Evolutionary conservation across 2,113 vertebrate genomes (phyloP), one percentile per base, ranked within the genome.

Genomic region (Lutjanus erythropterus): DNA sequence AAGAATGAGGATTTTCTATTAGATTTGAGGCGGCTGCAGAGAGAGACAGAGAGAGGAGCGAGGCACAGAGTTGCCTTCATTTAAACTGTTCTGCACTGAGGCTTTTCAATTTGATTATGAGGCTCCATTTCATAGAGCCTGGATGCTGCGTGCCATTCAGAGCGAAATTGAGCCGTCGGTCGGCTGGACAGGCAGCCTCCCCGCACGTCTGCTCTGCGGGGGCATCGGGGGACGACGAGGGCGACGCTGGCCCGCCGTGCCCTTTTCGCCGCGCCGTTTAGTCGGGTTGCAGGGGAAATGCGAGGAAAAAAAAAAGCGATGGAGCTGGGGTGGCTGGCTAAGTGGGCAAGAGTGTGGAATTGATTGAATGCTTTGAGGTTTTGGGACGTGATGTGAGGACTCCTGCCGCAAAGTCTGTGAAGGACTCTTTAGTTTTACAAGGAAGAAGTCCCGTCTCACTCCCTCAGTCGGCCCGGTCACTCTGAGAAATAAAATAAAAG

Each of bases 51-150:
- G 25, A 66, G 44, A 56, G 41, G 74, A 82, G 67, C 19, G 25
- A 80, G 82, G 60, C 37, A 41, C 49, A 85, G 70, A 85, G 84
- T 84, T 92, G 69, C 88, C 83, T 89, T 92, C 87, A 86, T 93
- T 89, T 90, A 81, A 91, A 90, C 81, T 86, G 90, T 94, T 93
- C 91, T 92, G 92, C 92, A 90, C 91, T 84, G 85, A 88, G 84
- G 91, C 90, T 86, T 93, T 92, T 93, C 90, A 86, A 89, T 93
- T 91, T 92, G 84, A 92, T 93, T 88, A 91, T 84, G 84, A 91
- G 91, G 89, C 89, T 90, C 88, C 86, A 81, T 91, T 91, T 92
- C 88, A 82, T 88, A 90, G 73, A 75, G 85, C 73, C 84, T 67
- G 77, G 85, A 91, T 88, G 79, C 86, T 41, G 81, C 19, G 56